phyloP scores from a whole-genome alignment of 2,113 vertebrate species.

The Ramphastos sulfuratus region DNA sequence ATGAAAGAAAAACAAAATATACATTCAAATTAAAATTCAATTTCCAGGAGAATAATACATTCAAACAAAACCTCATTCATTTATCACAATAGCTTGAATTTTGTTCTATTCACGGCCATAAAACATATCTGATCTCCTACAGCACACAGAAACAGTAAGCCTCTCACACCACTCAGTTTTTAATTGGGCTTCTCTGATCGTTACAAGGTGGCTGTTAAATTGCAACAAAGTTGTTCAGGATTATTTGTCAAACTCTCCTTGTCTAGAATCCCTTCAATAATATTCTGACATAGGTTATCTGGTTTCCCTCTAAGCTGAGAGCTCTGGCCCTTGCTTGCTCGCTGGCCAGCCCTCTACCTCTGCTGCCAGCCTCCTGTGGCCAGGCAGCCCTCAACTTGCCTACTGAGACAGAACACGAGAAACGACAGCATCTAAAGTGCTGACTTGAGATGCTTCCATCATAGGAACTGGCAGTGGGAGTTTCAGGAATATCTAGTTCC shows the following conservation, averaged over 20 bases:
- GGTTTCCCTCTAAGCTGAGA: fast-evolving
- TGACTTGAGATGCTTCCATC: constrained; percentile 39
- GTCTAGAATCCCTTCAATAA: background rate
- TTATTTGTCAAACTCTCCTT: background rate
- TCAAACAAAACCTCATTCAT: background rate
- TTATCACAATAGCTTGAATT: background rate
- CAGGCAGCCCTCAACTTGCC: fast-evolving
- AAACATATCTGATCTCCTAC: background rate
- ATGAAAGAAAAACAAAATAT: constrained; percentile 38
- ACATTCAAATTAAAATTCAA: constrained; percentile 26
- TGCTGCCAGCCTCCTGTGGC: fast-evolving
- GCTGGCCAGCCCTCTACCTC: background rate
- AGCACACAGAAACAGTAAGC: background rate
- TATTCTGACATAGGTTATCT: fast-evolving
- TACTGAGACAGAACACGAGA: background rate
- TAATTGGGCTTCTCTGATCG: background rate
- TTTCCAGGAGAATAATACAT: constrained; percentile 1
- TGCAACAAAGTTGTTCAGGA: too few relatives aligned
- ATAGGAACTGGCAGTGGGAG: constrained; percentile 35
- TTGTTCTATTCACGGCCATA: background rate
- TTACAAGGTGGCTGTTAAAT: fast-evolving
- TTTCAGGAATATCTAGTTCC: background rate
- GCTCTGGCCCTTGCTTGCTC: fast-evolving
- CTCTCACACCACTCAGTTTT: background rate
- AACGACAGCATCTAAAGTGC: background rate